Conservation (phyloP, 2,797 vertebrate species). For the Argyrosomus regius region DNA sequence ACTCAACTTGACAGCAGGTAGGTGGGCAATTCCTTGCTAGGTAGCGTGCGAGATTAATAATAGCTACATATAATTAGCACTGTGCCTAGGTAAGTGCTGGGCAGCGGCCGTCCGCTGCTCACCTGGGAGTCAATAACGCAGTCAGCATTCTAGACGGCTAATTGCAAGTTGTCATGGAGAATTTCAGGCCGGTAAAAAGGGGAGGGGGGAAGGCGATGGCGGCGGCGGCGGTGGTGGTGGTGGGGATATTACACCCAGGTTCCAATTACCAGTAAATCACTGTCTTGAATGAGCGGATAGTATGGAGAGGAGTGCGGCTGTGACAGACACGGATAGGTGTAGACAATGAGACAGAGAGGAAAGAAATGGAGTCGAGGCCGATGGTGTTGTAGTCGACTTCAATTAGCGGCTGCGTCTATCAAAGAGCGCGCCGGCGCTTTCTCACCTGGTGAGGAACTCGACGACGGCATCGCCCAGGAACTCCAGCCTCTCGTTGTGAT, state of each 20-base stretch:
- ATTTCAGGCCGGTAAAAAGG: slow-evolving; percentile 64
- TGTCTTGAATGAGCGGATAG: slow-evolving; percentile 56
- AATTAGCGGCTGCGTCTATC: slow-evolving; percentile 70
- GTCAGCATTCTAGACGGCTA: slow-evolving; percentile 74
- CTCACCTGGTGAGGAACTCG: slow-evolving; percentile 98
- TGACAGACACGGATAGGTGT: slow-evolving; percentile 56
- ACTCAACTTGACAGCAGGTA: neutral
- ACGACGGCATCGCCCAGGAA: slow-evolving; percentile 99
- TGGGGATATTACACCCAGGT: slow-evolving; percentile 59
- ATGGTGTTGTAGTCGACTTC: slow-evolving; percentile 59
- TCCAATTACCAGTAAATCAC: slow-evolving; percentile 80
- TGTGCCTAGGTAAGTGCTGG: slow-evolving; percentile 64
- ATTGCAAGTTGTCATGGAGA: slow-evolving; percentile 84
- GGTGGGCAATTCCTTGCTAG: slow-evolving; percentile 5
- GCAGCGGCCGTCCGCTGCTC: slow-evolving; percentile 56
- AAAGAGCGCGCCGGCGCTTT: slow-evolving; percentile 16
- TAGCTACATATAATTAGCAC: slow-evolving; percentile 76
- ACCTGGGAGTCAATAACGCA: slow-evolving; percentile 79
- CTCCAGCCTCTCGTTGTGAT: slow-evolving; percentile 98
- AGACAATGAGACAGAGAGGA: slow-evolving; percentile 41
- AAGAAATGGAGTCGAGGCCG: slow-evolving; percentile 34
- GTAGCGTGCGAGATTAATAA: slow-evolving; percentile 69
- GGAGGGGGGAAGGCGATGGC: neutral
- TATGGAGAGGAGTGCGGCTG: slow-evolving; percentile 35
- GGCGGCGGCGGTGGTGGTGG: too few relatives aligned